Evolutionary conservation across 2,797 vertebrate genomes (phyloP), one percentile per base, ranked within the genome.

Genomic region (Phrynocephalus vlangalii): DNA sequence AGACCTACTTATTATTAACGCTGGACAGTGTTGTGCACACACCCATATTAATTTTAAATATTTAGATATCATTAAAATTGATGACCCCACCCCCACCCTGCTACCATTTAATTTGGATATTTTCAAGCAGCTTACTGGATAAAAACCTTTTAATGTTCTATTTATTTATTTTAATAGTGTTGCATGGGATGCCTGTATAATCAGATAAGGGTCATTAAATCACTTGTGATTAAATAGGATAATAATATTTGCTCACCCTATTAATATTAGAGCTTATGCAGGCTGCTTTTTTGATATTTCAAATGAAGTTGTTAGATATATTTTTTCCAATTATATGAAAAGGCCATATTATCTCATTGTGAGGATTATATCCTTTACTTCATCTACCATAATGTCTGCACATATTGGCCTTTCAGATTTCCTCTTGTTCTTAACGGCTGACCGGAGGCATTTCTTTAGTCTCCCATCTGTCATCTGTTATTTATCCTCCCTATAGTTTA

Each of bases 211-310:
- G 91, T 95, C 95, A 96, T 96, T 97, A 97, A 96, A 94, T 93
- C 94, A 96, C 95, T 97, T 96, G 95, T 96, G 95, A 97, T 97
- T 97, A 97, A 97, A 96, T 95, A 96, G 95, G 95, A 97, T 95
- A 96, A 96, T 96, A 93, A 85, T 94, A 93, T 96, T 96, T 96
- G 95, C 96, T 96, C 95, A 93, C 86, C 92, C 95, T 95, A 95
- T 96, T 96, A 96, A 95, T 96, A 94, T 93, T 94, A 91, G 92
- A 95, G 95, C 94, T 96, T 96, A 94, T 92, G 94, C 90, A 93
- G 95, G 83, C 93, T 92, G 18, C 30, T 38, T 26, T 96, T 80
- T 90, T 94, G 77, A 76, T 95, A 94, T 96, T 96, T 95, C 92
- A 94, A 92, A 96, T 96, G 96, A 94, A 95, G 92, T 92, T 92